phyloP scores from a whole-genome alignment of 1,140 invertebrate genomes.

The Formica selysi region DNA sequence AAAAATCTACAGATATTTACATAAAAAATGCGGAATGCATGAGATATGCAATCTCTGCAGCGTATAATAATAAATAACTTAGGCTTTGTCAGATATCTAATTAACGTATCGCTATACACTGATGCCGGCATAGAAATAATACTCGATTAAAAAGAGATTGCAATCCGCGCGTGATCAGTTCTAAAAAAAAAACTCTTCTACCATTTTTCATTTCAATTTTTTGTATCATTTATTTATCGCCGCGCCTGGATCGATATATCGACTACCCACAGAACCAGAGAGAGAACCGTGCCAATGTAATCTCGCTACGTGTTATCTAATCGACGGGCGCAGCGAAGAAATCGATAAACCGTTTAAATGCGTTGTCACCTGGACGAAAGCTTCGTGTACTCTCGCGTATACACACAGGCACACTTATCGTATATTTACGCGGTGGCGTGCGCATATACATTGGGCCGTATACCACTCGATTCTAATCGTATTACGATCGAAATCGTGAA shows the following conservation, averaged over 20 bases:
- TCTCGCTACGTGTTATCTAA: conserved; percentile 64
- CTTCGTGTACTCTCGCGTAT: conserved; percentile 8
- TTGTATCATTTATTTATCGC: conserved; percentile 31
- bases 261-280: conserved; percentile 22
- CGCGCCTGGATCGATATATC: conserved; percentile 32
- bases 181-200: neutral
- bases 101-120: conserved; percentile 7
- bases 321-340: conserved; percentile 54
- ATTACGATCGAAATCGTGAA: conserved; percentile 73
- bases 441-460: conserved; percentile 47
- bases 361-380: conserved; percentile 50
- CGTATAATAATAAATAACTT: conserved; percentile 25
- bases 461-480: conserved; percentile 74
- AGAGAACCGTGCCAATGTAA: conserved; percentile 34
- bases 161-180: conserved; percentile 1
- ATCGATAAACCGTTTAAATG: conserved; percentile 61
- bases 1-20: conserved; percentile 2
- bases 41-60: neutral
- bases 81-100: conserved; percentile 5
- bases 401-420: neutral
- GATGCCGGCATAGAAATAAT: neutral
- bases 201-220: conserved; percentile 24
- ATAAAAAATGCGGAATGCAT: neutral
- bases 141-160: conserved; percentile 19
- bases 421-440: conserved; percentile 41